Evolutionary conservation across 1,140 invertebrate genomes (phyloP), one percentile per base, ranked within the genome.

Genomic region (Monochamus saltuarius): DNA sequence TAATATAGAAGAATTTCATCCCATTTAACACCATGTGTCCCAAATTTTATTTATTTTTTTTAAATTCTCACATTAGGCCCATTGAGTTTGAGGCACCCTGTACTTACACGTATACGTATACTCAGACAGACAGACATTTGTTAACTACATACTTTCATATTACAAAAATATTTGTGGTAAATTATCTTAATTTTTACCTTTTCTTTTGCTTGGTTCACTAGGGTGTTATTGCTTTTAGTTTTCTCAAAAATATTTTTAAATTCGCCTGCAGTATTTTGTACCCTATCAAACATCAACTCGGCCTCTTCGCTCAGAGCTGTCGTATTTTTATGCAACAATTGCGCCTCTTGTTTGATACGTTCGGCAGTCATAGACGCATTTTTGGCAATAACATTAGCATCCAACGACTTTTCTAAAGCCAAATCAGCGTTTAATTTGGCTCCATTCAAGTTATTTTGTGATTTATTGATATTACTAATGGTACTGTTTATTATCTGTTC

Each of bases 361-460:
- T 89, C 87, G 0, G 93, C 92, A 69, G 90, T 81, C 75, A 86
- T 78, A 1, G 87, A 89, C 4, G 90, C 89, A 72, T 88, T 83
- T 66, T 88, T 82, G 10, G 87, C 87, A 68, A 82, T 79, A 67
- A 87, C 84, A 29, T 83, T 78, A 0, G 95, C 94, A 53, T 87
- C 78, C 68, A 88, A 81, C 0, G 94, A 94, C 63, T 89, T 85
- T 58, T 86, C 79, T 45, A 87, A 83, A 1, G 95, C 91, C 43
- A 83, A 81, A 17, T 86, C 83, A 0, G 94, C 94, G 71, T 92
- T 89, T 45, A 81, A 78, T 68, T 91, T 88, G 0, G 94, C 93
- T 0, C 84, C 86, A 22, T 76, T 81, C 4, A 95, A 73, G 8
- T 92, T 88, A 43, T 85, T 78, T 36, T 88, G 78, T 0, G 93